Base-by-base conservation (phyloP, 2,888 invertebrate genomes). In the Drosophila macrospina region DNA sequence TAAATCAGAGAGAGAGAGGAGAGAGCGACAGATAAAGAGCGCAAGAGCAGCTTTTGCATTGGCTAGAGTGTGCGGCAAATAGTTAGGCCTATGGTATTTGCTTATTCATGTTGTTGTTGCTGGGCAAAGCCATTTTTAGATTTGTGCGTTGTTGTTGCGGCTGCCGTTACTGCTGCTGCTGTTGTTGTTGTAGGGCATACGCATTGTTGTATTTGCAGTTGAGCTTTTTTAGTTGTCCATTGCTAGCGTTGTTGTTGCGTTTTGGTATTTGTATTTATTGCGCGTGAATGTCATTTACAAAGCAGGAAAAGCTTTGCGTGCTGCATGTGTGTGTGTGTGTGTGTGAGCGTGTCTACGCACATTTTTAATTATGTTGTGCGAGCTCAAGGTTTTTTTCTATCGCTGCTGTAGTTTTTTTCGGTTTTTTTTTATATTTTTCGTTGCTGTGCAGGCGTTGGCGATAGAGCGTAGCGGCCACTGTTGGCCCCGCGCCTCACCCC, bases 341-440 rank as follows among this genome's bases (percentile, higher is more conserved):
- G 32, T 50, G 70, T 62, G 78, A 73, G 67, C 74, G 79, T 44
- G 84, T 80, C 69, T 86, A 86, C 83, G 88, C 85, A 86, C 88
- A 86, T 88, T 88, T 86, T 86, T 88, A 88, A 88, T 86, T 88
- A 86, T 86, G 88, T 86, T 86, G 86, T 85, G 86, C 77, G 77
- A 85, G 76, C 86, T 86, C 87, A 88, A 88, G 88, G 88, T 88
- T 86, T 80, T 83, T 84, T 84, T 87, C 79, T 70, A 66, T 62
- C 62, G 75, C 74, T 62, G 73, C 63, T 64, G 69, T 65, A 13
- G 37, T 36, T 20, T 42, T 2, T 59, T 60, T 45, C 60, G 2
- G 20, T 1, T 56, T 11, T 60, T 55, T 57, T 69, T 42, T 7
- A 34, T 56, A 15, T 61, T 72, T 69, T 82, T 79, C 36, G 78